Conservation (phyloP, 2,113 vertebrate genomes). For the Ctenomys sociabilis region DNA sequence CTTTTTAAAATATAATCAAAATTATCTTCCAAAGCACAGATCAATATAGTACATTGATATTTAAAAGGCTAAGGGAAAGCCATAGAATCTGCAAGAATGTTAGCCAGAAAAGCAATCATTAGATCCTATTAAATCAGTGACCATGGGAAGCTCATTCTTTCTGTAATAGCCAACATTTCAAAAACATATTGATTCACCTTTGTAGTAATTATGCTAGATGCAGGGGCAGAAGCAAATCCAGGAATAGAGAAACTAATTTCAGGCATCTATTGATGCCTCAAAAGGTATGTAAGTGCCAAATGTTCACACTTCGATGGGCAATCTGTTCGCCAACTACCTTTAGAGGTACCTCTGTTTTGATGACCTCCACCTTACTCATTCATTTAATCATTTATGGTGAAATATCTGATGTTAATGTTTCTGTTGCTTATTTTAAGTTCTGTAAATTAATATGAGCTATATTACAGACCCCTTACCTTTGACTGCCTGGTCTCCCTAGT, state of each 20-base stretch:
- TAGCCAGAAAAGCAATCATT: constrained; percentile 82
- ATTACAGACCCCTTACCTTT: constrained; percentile 44
- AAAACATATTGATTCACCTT: constrained; percentile 84
- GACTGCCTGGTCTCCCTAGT: constrained; percentile 72
- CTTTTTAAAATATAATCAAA: constrained; percentile 83
- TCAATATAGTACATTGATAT: constrained; percentile 76
- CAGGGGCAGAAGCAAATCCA: constrained; percentile 45
- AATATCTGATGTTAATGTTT: constrained; percentile 77
- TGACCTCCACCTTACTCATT: constrained; percentile 26
- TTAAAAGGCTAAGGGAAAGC: constrained; percentile 69
- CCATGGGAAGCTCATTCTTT: constrained; percentile 78
- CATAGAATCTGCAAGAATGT: constrained; percentile 72
- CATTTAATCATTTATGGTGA: constrained; percentile 76
- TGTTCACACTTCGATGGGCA: constrained; percentile 44
- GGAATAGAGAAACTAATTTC: constrained; percentile 49
- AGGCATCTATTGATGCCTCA: constrained; percentile 44
- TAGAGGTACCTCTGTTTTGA: constrained; percentile 47
- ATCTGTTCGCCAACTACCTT: constrained; percentile 54
- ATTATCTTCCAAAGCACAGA: constrained; percentile 74
- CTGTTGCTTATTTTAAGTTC: constrained; percentile 11
- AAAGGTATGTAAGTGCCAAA: constrained; percentile 46
- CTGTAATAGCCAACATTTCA: constrained; percentile 79
- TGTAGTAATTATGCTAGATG: constrained; percentile 79
- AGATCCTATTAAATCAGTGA: constrained; percentile 82
- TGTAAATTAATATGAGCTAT: constrained; percentile 37